Evolutionary conservation across 2,888 invertebrate genomes (phyloP).

Genomic region (Adelphocoris suturalis): DNA sequence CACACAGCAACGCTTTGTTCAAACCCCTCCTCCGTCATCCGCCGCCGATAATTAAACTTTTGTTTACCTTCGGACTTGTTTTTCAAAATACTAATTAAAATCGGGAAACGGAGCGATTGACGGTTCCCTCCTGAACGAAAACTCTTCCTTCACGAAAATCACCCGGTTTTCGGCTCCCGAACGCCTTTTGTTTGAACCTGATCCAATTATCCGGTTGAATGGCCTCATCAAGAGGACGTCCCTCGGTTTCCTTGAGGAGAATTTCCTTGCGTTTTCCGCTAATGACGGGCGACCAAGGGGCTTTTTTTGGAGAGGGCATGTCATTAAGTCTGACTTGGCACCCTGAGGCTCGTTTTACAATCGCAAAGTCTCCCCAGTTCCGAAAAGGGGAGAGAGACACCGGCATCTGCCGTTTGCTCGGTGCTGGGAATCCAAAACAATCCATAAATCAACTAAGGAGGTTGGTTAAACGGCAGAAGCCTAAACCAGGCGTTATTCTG

Average conservation of each 20-base stretch:
- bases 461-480: background rate
- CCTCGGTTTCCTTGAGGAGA: constrained; percentile 35
- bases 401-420: constrained; percentile 4
- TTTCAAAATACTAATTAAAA: constrained; percentile 61
- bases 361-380: background rate
- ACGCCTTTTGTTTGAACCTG: constrained; percentile 55
- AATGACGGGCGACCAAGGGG: background rate
- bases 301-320: constrained; percentile 27
- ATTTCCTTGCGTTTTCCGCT: constrained; percentile 23
- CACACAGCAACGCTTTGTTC: constrained; percentile 5
- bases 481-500: background rate
- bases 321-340: constrained; percentile 42
- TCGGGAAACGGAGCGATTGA: constrained; percentile 52
- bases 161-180: constrained; percentile 4
- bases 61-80: constrained; percentile 49
- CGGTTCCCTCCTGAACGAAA: background rate
- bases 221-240: constrained; percentile 55
- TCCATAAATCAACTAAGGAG: background rate
- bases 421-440: background rate
- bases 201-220: constrained; percentile 67
- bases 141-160: constrained; percentile 24
- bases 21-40: background rate
- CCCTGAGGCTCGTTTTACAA: constrained; percentile 40
- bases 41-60: constrained; percentile 39
- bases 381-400: background rate